Conservation (phyloP, 1,140 invertebrate genomes). For the Callitettix versicolor region DNA sequence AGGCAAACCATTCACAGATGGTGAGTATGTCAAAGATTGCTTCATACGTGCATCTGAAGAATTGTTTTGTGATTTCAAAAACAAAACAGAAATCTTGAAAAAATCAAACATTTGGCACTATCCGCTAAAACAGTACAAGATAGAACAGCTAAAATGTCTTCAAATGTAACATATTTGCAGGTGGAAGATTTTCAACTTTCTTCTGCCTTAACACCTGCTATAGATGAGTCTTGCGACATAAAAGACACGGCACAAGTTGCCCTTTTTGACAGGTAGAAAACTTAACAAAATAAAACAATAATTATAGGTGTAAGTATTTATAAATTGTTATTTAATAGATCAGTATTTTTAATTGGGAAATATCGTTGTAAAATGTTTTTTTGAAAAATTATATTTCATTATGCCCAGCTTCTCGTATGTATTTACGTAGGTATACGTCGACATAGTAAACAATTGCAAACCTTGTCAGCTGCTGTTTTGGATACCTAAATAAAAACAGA, state of each 20-base stretch:
- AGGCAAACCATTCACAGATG: constrained; percentile 30
- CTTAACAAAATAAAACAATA: no score
- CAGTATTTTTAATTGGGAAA: constrained; percentile 1
- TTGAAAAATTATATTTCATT: neutral
- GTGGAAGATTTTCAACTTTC: constrained; percentile 27
- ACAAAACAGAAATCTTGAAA: constrained; percentile 28
- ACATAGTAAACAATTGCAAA: neutral
- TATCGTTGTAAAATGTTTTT: constrained; percentile 1
- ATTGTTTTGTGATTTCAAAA: constrained; percentile 30
- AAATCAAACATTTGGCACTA: constrained; percentile 27
- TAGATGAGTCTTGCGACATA: constrained; percentile 28
- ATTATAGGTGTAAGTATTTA: no score
- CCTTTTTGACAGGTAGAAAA: constrained; percentile 25
- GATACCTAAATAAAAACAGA: neutral
- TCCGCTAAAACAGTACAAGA: constrained; percentile 29
- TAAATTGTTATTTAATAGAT: no score
- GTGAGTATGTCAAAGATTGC: constrained; percentile 29
- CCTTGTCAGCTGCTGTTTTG: neutral
- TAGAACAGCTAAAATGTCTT: constrained; percentile 28
- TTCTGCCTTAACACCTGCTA: constrained; percentile 25
- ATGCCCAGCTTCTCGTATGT: neutral
- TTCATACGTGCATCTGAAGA: constrained; percentile 28
- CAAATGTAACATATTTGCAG: constrained; percentile 26
- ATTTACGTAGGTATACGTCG: neutral
- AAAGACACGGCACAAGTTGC: constrained; percentile 27